Percentiles rank a stretch among this genome's conserved stretches.
Evolutionary conservation across 2,888 invertebrate species (phyloP).

Genomic region (Cosmorhoe ocellata): DNA sequence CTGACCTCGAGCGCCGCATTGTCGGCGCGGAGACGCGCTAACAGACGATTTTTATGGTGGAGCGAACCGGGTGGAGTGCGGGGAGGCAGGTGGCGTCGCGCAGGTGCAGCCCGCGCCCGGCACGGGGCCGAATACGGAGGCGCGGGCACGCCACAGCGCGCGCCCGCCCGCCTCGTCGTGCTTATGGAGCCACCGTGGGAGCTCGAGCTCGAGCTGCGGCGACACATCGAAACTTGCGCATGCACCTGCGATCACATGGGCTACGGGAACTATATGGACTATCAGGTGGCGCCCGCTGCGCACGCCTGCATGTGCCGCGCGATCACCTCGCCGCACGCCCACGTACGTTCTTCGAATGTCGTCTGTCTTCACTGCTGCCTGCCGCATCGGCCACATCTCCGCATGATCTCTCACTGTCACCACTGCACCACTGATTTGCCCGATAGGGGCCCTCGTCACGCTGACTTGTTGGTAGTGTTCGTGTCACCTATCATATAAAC

Average conservation of each 20-base stretch:
- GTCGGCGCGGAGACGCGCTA: constrained; percentile 68
- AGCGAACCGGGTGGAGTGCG: constrained; percentile 63
- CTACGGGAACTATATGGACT: constrained; percentile 95
- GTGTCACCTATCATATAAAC: constrained; percentile 18
- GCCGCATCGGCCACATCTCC: constrained; percentile 10
- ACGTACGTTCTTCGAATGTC: constrained; percentile 73
- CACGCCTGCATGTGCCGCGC: constrained; percentile 79
- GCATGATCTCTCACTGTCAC: constrained; percentile 32
- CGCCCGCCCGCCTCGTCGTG: constrained; percentile 66
- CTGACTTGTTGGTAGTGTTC: constrained; percentile 56
- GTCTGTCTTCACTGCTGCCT: constrained; percentile 5
- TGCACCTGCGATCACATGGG: constrained; percentile 97
- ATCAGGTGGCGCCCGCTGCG: constrained; percentile 86
- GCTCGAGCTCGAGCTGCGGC: constrained; percentile 92
- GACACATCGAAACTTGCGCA: constrained; percentile 94
- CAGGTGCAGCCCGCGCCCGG: constrained; percentile 73
- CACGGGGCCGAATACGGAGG: constrained; percentile 70
- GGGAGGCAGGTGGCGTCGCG: constrained; percentile 72
- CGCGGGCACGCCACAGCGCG: constrained; percentile 67
- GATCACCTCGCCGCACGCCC: constrained; percentile 79
- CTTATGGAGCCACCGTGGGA: constrained; percentile 83
- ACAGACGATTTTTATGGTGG: constrained; percentile 67
- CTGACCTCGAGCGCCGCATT: constrained; percentile 68
- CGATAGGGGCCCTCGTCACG: constrained; percentile 54
- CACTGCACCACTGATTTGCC: constrained; percentile 34